Percentiles rank a stretch among this genome's conserved stretches.
These are phyloP conservation scores for Monodelphis domestica DNA, from an alignment of 2,797 vertebrate species.

Conservation along the genomic window DNA sequence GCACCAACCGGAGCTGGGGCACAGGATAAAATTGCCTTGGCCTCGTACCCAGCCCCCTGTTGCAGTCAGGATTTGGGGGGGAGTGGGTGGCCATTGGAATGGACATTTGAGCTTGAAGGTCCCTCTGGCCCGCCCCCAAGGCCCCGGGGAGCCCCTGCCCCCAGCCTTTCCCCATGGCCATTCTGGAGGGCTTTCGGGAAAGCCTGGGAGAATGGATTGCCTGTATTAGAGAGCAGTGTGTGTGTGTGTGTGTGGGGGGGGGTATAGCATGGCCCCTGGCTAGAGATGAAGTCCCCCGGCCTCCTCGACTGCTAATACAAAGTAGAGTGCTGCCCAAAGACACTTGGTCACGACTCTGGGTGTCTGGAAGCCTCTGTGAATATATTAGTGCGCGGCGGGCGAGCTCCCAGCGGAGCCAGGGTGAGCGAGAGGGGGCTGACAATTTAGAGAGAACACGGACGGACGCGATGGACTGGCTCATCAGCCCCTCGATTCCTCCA, in stretches of 20 bases:
- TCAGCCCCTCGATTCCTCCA: background rate
- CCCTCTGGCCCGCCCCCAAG: background rate
- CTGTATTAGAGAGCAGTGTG: background rate
- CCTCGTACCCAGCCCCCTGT: background rate
- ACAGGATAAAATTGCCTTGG: background rate
- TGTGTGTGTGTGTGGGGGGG: no score
- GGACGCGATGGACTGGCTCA: background rate
- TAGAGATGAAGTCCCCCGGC: constrained; percentile 11
- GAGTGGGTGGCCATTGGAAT: background rate
- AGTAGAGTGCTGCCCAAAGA: constrained; percentile 22
- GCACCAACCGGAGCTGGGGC: background rate
- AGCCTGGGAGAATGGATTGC: background rate
- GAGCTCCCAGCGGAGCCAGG: constrained; percentile 4
- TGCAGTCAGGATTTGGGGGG: background rate
- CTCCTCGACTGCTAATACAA: background rate
- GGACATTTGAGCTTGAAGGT: background rate
- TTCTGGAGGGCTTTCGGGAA: background rate
- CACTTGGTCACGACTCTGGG: background rate
- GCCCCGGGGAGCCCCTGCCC: background rate
- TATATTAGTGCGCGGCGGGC: background rate
- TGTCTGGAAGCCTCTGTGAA: background rate
- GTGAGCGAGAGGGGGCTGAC: background rate
- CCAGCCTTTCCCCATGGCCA: background rate
- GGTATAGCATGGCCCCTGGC: background rate
- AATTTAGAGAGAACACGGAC: constrained; percentile 3